Conservation (phyloP, 1,140 invertebrate species). For the Drosophila bifasciata region DNA sequence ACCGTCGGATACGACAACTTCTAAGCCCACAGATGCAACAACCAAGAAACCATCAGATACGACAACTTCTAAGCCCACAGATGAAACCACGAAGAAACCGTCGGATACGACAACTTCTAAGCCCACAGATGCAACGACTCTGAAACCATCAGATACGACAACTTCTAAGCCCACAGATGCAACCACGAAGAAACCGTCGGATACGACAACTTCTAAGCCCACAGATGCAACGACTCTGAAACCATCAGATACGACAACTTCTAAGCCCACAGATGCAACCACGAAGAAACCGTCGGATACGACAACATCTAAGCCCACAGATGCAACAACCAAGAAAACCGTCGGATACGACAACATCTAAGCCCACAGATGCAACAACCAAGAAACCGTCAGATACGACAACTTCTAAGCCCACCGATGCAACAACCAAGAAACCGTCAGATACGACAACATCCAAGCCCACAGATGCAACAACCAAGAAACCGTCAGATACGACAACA, state of each 20-base stretch:
- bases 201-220: not conserved
- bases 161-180: not conserved
- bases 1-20: no score
- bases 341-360: not conserved
- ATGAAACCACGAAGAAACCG: not conserved
- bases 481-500: no score
- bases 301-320: not conserved
- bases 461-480: not conserved
- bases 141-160: not conserved
- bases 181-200: no score
- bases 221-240: not conserved
- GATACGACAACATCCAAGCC: constrained; percentile 7
- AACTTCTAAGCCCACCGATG: not conserved
- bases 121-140: not conserved
- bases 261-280: not conserved
- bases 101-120: not conserved
- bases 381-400: not conserved
- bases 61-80: no score
- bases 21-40: no score
- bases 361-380: not conserved
- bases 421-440: constrained; percentile 3
- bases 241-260: not conserved
- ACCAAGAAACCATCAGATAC: no score
- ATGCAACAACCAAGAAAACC: no score
- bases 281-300: not conserved